Evolutionary conservation across 2,113 vertebrate species (phyloP).

Genomic region (Anseranas semipalmata): DNA sequence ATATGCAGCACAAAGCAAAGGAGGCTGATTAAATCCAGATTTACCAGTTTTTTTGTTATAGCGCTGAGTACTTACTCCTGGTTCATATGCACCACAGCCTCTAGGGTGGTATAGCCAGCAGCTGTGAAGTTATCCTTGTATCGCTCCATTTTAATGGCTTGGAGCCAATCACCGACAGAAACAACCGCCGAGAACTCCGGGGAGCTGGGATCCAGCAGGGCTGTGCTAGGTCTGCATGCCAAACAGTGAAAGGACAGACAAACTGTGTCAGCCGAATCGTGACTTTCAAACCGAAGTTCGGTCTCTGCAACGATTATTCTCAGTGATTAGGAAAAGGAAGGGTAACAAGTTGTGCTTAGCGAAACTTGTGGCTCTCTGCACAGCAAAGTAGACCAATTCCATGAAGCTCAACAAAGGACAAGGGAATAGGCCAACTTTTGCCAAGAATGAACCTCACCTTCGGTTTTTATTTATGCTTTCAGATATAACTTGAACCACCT

Average conservation of each 20-base stretch:
- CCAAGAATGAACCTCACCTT: background rate
- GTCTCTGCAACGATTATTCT: background rate
- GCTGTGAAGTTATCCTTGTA: slow-evolving; percentile 97
- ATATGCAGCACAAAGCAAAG: slow-evolving; percentile 78
- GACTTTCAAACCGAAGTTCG: background rate
- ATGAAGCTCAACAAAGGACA: background rate
- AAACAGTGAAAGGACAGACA: slow-evolving; percentile 21
- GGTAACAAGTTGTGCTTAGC: background rate
- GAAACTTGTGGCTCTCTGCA: background rate
- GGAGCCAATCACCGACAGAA: slow-evolving; percentile 93
- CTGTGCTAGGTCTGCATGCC: slow-evolving; percentile 84
- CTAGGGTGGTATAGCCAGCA: slow-evolving; percentile 91
- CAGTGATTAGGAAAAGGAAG: background rate
- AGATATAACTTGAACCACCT: background rate
- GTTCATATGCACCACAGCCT: slow-evolving; percentile 94
- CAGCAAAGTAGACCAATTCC: background rate
- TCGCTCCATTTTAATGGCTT: slow-evolving; percentile 96
- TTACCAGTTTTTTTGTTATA: slow-evolving; percentile 78
- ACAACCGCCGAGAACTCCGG: slow-evolving; percentile 87
- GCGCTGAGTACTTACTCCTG: slow-evolving; percentile 91
- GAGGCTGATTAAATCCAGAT: slow-evolving; percentile 82
- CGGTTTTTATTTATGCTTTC: background rate
- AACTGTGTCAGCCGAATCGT: background rate
- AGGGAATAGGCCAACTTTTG: background rate
- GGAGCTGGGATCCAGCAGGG: slow-evolving; percentile 91